These are phyloP conservation scores for Lamellibrachia luymesi DNA, from an alignment of 1,140 invertebrate species.

Conservation along the genomic window DNA sequence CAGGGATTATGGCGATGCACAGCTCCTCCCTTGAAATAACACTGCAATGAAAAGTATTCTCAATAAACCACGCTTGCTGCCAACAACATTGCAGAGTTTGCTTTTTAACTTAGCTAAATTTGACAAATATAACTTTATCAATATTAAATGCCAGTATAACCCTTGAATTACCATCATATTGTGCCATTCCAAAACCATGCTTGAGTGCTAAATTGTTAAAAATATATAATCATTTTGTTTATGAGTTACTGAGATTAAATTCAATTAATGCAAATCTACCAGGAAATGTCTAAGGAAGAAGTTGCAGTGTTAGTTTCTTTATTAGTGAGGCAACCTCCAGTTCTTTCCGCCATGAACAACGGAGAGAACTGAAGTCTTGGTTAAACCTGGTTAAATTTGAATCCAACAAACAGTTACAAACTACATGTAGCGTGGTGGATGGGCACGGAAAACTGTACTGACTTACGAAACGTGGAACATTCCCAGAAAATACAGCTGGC, in stretches of 20 bases:
- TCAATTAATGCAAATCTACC: not conserved
- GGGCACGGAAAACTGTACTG: not conserved
- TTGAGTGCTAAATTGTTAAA: not conserved
- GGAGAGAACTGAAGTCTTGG: not conserved
- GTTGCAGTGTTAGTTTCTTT: not conserved
- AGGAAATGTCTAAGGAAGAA: not conserved
- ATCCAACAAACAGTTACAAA: not conserved
- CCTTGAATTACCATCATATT: not conserved
- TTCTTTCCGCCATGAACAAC: not conserved
- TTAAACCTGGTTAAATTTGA: not conserved
- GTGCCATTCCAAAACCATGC: no score
- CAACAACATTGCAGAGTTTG: not conserved
- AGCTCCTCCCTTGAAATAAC: constrained; percentile 37
- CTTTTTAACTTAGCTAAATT: not conserved
- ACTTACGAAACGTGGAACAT: not conserved
- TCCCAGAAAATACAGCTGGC: constrained; percentile 2
- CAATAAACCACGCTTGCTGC: not conserved
- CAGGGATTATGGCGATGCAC: constrained; percentile 44
- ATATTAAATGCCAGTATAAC: not conserved
- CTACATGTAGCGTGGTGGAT: not conserved
- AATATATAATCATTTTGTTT: not conserved
- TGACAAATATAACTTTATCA: not conserved
- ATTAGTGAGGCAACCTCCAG: not conserved
- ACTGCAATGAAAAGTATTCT: constrained; percentile 29
- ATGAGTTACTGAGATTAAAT: not conserved